phyloP scores from a whole-genome alignment of 2,113 vertebrate species.

The Trachemys scripta region DNA sequence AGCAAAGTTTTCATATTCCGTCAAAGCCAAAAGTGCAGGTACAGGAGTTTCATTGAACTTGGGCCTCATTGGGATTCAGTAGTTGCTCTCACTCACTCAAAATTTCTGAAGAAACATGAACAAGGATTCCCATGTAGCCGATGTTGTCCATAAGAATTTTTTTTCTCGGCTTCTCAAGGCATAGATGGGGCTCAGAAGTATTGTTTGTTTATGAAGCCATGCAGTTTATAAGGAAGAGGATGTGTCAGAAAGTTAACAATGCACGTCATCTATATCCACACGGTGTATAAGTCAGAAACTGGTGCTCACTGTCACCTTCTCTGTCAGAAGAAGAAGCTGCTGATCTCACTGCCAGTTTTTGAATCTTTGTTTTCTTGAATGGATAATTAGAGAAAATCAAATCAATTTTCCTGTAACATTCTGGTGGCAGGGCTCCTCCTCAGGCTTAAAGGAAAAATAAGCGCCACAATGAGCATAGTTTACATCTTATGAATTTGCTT shows the following conservation, averaged over 20 bases:
- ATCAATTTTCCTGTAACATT: not conserved
- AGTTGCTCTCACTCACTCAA: not conserved
- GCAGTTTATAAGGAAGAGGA: fast-evolving
- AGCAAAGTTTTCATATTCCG: conserved; percentile 42
- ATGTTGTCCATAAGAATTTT: not conserved
- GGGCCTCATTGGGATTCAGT: conserved; percentile 72
- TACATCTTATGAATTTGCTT: not conserved
- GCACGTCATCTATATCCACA: not conserved
- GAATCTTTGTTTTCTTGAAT: not conserved
- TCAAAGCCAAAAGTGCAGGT: conserved; percentile 38
- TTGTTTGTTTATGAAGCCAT: not conserved
- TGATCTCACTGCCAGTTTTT: not conserved
- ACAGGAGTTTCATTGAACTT: conserved; percentile 49
- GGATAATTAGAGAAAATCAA: not conserved
- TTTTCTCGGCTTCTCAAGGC: not conserved
- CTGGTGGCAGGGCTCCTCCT: not conserved
- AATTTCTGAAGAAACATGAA: not conserved
- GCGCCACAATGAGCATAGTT: not conserved
- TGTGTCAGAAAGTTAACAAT: fast-evolving
- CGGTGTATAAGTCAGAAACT: fast-evolving
- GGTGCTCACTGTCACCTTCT: fast-evolving
- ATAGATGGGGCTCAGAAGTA: not conserved
- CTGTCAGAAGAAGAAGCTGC: not conserved
- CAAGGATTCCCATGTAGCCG: not conserved
- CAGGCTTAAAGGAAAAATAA: not conserved